Conservation (phyloP, 2,888 invertebrate species). For the Lepidocyrtoides sp. region DNA sequence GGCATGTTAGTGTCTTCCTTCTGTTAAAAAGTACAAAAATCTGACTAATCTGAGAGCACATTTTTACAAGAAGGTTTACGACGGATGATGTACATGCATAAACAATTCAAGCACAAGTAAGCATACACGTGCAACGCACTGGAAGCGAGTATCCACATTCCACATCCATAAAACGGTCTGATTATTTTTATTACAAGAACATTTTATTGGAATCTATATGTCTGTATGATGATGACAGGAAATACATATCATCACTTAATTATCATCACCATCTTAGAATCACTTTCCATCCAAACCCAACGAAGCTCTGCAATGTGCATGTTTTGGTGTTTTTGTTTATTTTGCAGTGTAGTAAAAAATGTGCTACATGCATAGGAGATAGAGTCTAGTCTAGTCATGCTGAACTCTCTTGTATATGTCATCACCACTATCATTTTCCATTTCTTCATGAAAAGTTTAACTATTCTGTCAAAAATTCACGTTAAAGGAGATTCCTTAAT, state of each 20-base stretch:
- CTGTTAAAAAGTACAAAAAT: too few species aligned
- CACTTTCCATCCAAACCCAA: not conserved
- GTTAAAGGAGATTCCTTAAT: not conserved
- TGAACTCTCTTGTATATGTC: slow-evolving; percentile 13
- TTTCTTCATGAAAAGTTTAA: not conserved
- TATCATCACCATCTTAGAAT: not conserved
- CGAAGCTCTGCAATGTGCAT: too few species aligned
- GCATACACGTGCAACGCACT: not conserved
- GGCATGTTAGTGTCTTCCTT: too few species aligned
- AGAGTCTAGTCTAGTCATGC: not conserved
- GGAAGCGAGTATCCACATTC: not conserved
- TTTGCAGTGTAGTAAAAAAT: not conserved
- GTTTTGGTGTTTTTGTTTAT: slow-evolving; percentile 13
- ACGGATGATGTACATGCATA: too few species aligned
- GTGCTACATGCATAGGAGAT: not conserved
- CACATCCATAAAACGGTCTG: not conserved
- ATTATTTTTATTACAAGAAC: not conserved
- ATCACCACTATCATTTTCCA: slow-evolving; percentile 30
- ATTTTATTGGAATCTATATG: not conserved
- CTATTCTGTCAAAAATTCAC: not conserved
- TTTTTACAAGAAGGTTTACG: too few species aligned
- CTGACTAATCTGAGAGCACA: too few species aligned
- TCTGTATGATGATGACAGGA: slow-evolving; percentile 37
- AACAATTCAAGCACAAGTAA: too few species aligned
- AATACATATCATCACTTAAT: slow-evolving; percentile 65